These are phyloP conservation scores for Eristalinus aeneus DNA, from an alignment of 2,888 invertebrate species.

Conservation along the genomic window DNA sequence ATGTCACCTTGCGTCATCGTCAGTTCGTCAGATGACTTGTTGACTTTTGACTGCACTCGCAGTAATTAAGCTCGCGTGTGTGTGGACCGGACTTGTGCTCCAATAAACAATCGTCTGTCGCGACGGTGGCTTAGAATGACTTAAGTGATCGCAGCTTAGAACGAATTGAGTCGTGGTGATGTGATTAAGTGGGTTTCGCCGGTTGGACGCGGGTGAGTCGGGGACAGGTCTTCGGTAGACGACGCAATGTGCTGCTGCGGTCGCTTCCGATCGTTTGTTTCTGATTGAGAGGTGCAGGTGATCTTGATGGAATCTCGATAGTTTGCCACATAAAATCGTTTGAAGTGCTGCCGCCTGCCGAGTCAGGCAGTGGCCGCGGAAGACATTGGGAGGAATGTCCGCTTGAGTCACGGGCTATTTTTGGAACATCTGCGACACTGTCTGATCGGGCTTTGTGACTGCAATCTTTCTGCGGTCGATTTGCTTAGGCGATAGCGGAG, in stretches of 20 bases:
- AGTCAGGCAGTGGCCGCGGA: not conserved
- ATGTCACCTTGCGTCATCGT: constrained; percentile 18
- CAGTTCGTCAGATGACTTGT: constrained; percentile 17
- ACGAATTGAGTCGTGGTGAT: not conserved
- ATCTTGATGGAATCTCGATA: not conserved
- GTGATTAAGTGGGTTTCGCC: not conserved
- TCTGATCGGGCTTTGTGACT: not conserved
- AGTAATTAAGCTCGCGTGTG: not conserved
- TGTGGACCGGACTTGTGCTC: constrained; percentile 36
- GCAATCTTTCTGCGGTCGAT: not conserved
- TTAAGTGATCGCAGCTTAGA: no score
- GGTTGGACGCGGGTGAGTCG: not conserved
- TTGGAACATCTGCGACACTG: not conserved
- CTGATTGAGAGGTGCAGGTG: not conserved
- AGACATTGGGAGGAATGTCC: not conserved
- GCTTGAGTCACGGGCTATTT: not conserved
- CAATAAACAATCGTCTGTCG: constrained; percentile 22
- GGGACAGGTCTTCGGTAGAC: not conserved
- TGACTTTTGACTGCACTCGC: not conserved
- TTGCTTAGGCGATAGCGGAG: not conserved
- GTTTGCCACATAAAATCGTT: not conserved
- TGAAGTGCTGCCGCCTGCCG: not conserved
- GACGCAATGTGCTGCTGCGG: no score
- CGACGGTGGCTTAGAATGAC: not conserved
- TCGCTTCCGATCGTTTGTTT: no score